Conservation (phyloP, 2,113 vertebrate genomes). For the Corynorhinus townsendii region DNA sequence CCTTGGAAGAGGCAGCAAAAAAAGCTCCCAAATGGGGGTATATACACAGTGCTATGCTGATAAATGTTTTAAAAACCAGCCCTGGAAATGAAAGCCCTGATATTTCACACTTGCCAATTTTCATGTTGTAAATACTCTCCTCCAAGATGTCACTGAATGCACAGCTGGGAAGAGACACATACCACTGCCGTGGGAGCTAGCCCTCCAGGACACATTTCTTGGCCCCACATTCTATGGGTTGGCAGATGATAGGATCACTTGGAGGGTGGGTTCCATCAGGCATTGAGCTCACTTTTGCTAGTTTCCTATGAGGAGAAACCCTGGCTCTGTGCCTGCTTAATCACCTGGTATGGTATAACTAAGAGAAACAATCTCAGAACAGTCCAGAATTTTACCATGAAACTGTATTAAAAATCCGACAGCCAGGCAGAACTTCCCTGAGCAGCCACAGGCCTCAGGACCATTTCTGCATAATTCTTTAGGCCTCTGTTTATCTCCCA, state of each 20-base stretch:
- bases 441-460: neutral
- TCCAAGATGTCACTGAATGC: neutral
- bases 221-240: neutral
- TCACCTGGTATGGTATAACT: neutral
- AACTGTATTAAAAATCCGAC: neutral
- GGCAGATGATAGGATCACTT: neutral
- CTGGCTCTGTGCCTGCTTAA: neutral
- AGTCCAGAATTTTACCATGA: neutral
- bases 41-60: too few species aligned
- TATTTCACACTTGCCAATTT: neutral
- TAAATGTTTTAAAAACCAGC: neutral
- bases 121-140: neutral
- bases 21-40: neutral
- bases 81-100: neutral
- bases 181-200: neutral
- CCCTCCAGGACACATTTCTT: accelerated
- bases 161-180: neutral
- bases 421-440: neutral
- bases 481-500: neutral
- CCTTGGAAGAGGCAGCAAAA: neutral
- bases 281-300: neutral
- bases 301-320: neutral
- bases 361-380: neutral
- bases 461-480: neutral
- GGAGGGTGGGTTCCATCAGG: neutral